Evolutionary conservation across 1,140 invertebrate species (phyloP).

Genomic region (Mya arenaria): DNA sequence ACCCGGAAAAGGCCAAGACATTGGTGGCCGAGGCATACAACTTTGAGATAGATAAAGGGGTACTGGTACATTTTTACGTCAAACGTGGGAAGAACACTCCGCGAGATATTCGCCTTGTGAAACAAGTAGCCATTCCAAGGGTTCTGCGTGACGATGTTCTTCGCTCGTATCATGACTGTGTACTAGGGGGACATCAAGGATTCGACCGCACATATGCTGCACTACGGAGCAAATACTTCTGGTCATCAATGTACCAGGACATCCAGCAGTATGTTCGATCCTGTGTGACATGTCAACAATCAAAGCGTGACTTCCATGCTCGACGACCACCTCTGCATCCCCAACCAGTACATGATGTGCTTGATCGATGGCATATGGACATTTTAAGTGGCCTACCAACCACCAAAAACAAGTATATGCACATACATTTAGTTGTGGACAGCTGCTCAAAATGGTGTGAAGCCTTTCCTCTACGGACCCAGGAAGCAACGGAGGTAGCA

Average conservation of each 20-base stretch:
- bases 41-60: conserved; percentile 18
- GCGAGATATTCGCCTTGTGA: conserved; percentile 6
- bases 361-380: conserved; percentile 45
- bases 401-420: conserved; percentile 49
- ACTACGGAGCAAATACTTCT: neutral
- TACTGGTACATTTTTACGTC: conserved; percentile 15
- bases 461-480: neutral
- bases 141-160: conserved; percentile 23
- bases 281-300: neutral
- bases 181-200: conserved; percentile 50
- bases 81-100: conserved; percentile 17
- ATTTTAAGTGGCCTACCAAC: conserved; percentile 58
- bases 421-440: conserved; percentile 55
- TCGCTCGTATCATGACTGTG: conserved; percentile 42
- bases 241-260: conserved; percentile 19
- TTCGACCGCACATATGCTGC: conserved; percentile 42
- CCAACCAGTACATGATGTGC: conserved; percentile 25
- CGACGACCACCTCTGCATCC: neutral
- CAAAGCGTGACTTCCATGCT: conserved; percentile 1
- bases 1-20: conserved; percentile 11
- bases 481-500: neutral
- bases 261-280: neutral
- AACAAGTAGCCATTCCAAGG: conserved; percentile 20
- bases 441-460: conserved; percentile 7
- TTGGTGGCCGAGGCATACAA: conserved; percentile 7